Evolutionary conservation across 2,888 invertebrate genomes (phyloP).

Genomic region (Rhyacophila evoluta): DNA sequence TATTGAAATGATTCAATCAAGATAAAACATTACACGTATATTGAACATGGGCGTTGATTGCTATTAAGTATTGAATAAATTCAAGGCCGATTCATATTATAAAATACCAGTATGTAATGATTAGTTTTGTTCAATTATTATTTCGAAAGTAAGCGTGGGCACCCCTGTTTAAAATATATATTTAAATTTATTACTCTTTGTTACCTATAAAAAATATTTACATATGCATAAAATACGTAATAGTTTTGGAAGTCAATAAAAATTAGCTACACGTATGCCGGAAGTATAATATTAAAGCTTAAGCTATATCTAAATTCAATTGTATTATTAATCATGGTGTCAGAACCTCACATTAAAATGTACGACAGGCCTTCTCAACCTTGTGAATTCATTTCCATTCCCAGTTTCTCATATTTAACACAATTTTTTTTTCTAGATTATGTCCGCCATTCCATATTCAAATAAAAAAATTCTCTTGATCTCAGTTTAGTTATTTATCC

Average conservation of each 20-base stretch:
- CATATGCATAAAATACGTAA: neutral
- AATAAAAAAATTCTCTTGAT: too few species aligned
- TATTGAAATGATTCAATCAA: neutral
- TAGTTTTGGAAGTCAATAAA: neutral
- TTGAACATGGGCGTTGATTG: neutral
- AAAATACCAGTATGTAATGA: neutral
- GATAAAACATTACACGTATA: neutral
- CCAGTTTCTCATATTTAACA: too few species aligned
- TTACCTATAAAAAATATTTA: neutral
- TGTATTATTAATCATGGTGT: too few species aligned
- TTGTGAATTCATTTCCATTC: too few species aligned
- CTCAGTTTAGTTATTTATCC: too few species aligned
- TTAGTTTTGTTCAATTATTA: neutral
- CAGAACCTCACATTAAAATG: too few species aligned
- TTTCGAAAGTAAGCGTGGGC: neutral
- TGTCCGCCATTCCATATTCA: too few species aligned
- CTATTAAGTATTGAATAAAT: neutral
- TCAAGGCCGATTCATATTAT: neutral
- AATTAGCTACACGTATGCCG: neutral
- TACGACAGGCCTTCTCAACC: too few species aligned
- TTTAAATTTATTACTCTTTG: neutral
- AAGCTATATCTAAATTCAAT: neutral
- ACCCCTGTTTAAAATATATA: neutral
- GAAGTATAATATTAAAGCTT: neutral
- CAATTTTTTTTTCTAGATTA: too few species aligned